Conservation (phyloP, 2,113 vertebrate species). For the Malurus alboscapulatus region DNA sequence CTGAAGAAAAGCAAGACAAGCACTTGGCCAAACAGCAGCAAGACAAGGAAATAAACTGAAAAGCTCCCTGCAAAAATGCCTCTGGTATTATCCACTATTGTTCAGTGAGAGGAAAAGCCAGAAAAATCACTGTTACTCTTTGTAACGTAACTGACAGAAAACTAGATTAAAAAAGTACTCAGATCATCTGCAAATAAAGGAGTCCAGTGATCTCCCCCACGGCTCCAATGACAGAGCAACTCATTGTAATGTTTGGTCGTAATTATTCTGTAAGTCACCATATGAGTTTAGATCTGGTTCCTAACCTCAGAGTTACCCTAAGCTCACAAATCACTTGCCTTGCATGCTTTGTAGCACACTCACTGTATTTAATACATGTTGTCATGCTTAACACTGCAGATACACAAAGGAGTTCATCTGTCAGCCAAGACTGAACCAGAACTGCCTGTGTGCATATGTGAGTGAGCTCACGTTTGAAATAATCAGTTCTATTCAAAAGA, state of each 20-base stretch:
- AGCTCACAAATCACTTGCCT: not conserved
- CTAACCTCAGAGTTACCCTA: not conserved
- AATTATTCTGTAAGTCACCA: not conserved
- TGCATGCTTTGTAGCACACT: not conserved
- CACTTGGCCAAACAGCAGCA: not conserved
- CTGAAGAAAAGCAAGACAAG: not conserved
- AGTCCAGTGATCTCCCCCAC: not conserved
- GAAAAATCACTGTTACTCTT: not conserved
- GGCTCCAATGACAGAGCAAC: not conserved
- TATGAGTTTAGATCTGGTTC: not conserved
- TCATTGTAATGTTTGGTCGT: not conserved
- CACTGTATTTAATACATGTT: not conserved
- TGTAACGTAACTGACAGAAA: not conserved
- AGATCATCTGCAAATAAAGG: not conserved
- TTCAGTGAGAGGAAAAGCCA: not conserved
- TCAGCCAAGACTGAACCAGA: not conserved
- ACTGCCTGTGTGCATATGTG: not conserved
- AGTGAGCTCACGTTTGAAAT: not conserved
- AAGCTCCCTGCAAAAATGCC: not conserved
- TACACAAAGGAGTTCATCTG: not conserved
- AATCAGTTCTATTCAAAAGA: not conserved
- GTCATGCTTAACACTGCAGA: not conserved
- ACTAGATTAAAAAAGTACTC: not conserved
- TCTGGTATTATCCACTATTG: not conserved
- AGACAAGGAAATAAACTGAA: not conserved